A percentile compares a stretch with the other conserved stretches of the same genome.
These are phyloP conservation scores for Tichodroma muraria DNA, from an alignment of 2,113 vertebrate genomes.

Conservation along the genomic window DNA sequence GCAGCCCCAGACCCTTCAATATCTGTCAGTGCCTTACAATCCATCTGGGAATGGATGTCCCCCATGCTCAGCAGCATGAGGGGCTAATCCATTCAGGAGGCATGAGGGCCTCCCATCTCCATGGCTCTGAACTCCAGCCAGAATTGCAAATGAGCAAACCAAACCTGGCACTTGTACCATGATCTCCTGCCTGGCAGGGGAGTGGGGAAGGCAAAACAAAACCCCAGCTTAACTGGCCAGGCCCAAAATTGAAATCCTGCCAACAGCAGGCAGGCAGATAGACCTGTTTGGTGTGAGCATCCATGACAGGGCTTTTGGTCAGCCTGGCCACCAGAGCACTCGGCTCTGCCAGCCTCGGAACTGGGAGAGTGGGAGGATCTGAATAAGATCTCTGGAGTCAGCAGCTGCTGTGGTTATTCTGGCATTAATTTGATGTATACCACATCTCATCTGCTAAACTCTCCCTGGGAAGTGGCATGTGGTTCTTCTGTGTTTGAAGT, in stretches of 20 bases:
- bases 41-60: neutral
- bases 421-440: neutral
- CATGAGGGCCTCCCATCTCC: neutral
- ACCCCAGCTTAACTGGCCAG: neutral
- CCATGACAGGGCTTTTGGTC: neutral
- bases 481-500: constrained; percentile 5
- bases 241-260: neutral
- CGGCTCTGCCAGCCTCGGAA: neutral
- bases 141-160: neutral
- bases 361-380: neutral
- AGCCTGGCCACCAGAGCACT: neutral
- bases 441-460: constrained; percentile 21
- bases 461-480: constrained; percentile 34
- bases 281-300: neutral
- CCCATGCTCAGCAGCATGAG: neutral
- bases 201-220: neutral
- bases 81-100: neutral
- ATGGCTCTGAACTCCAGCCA: neutral
- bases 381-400: neutral
- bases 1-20: neutral
- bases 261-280: neutral
- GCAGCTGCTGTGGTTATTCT: neutral
- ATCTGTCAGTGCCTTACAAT: neutral
- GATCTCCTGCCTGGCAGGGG: neutral
- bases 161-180: neutral